Conservation (phyloP, 2,113 vertebrate species). For the Ranitomeya variabilis region DNA sequence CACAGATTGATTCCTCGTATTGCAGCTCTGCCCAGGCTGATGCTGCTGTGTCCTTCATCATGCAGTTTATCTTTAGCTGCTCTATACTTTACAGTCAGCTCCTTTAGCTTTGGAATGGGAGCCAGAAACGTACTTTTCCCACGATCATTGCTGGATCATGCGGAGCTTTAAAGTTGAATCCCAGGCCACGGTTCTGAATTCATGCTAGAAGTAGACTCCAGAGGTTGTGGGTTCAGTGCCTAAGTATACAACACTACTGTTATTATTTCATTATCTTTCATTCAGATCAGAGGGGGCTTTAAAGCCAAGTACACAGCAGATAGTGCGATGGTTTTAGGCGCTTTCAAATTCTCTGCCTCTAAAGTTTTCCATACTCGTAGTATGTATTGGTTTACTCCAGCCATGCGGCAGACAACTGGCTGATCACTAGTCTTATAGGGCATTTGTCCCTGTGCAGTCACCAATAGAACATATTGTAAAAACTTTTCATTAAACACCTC, state of each 20-base stretch:
- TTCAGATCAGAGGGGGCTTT: not conserved
- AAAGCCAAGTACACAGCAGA: not conserved
- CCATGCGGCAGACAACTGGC: no score
- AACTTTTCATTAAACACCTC: no score
- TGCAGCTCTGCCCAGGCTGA: not conserved
- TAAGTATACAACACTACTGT: not conserved
- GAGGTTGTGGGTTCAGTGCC: not conserved
- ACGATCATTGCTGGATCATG: constrained; percentile 8
- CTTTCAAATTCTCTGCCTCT: no score
- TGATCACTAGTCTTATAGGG: no score
- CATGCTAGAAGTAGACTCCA: not conserved
- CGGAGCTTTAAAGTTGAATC: constrained; percentile 12
- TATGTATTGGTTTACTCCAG: not conserved
- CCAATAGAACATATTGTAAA: no score
- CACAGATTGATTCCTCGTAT: no score
- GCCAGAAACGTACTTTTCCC: constrained; percentile 1
- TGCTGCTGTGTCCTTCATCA: not conserved
- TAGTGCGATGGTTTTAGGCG: not conserved
- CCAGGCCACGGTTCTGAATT: not conserved
- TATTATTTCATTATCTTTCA: not conserved
- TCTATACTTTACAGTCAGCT: not conserved
- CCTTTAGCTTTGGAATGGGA: not conserved
- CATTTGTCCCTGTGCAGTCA: no score
- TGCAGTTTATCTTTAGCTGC: not conserved
- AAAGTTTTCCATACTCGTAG: no score